Percentiles rank a stretch among this genome's conserved stretches.
phyloP scores from a whole-genome alignment of 2,888 invertebrate species.

The Calliopum simillimum region DNA sequence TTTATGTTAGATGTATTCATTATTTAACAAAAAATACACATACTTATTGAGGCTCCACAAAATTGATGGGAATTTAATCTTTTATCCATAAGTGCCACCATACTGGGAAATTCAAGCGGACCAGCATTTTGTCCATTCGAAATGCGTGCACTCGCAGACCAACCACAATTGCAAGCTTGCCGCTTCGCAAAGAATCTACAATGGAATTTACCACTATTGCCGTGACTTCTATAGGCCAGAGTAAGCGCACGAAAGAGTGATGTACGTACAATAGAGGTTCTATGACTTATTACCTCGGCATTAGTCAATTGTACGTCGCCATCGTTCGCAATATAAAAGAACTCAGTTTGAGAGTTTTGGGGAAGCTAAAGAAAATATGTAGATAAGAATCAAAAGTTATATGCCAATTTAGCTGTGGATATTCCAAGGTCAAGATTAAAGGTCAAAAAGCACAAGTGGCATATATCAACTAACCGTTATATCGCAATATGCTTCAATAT shows the following conservation, averaged over 20 bases:
- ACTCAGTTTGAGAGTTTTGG: constrained; percentile 56
- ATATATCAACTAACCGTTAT: constrained; percentile 49
- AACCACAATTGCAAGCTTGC: constrained; percentile 63
- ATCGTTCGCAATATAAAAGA: constrained; percentile 59
- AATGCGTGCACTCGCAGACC: constrained; percentile 67
- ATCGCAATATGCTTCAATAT: constrained; percentile 53
- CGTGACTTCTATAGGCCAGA: constrained; percentile 58
- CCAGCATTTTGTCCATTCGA: constrained; percentile 70
- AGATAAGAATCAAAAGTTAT: too few species aligned
- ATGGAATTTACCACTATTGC: constrained; percentile 52
- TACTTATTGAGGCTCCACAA: constrained; percentile 69
- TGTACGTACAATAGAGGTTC: constrained; percentile 49
- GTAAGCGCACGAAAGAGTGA: constrained; percentile 54
- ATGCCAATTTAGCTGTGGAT: too few species aligned
- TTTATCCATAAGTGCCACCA: constrained; percentile 68
- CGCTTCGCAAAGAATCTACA: constrained; percentile 50
- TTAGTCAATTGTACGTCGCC: constrained; percentile 56
- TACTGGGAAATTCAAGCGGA: constrained; percentile 72
- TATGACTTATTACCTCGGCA: constrained; percentile 60
- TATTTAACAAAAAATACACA: neutral
- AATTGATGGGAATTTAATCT: constrained; percentile 47
- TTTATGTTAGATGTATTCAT: too few species aligned
- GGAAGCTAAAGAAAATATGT: constrained; percentile 37
- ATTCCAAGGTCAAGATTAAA: too few species aligned
- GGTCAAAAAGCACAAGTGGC: too few species aligned